These are phyloP conservation scores for Mesorhabditis spiculigera DNA, from an alignment of 2,888 invertebrate species.

Conservation along the genomic window DNA sequence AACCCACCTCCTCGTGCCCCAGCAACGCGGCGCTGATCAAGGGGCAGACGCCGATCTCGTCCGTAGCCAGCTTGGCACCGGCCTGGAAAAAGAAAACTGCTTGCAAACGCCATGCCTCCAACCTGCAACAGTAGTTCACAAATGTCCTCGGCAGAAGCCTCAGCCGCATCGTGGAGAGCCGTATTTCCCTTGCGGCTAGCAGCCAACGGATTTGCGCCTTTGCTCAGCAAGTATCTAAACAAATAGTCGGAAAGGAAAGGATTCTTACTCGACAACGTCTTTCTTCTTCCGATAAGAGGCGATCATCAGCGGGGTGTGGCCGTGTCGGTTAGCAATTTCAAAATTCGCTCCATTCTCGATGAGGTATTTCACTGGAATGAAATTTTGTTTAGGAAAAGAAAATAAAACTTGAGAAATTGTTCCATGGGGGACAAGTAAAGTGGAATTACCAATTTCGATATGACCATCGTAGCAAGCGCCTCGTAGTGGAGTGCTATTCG, in stretches of 20 bases:
- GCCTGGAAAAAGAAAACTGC: conserved; percentile 59
- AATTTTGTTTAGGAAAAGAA: not conserved
- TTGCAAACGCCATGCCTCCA: not conserved
- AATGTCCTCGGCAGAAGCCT: conserved; percentile 88
- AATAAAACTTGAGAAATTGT: not conserved
- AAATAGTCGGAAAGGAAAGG: not conserved
- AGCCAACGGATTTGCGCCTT: conserved; percentile 21
- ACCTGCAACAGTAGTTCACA: conserved; percentile 77
- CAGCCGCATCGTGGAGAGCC: conserved; percentile 94
- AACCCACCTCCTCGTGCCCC: conserved; percentile 59
- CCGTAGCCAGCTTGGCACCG: conserved; percentile 81
- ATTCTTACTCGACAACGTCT: conserved; percentile 13
- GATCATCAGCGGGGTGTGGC: conserved; percentile 94
- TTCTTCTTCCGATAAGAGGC: conserved; percentile 67
- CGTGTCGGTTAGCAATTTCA: conserved; percentile 82
- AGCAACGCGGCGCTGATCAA: conserved; percentile 83
- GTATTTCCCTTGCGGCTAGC: conserved; percentile 69
- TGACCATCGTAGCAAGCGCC: conserved; percentile 97
- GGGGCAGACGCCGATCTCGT: conserved; percentile 78
- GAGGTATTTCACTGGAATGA: conserved; percentile 72
- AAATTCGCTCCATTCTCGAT: conserved; percentile 89
- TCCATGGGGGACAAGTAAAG: not conserved
- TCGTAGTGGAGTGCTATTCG: conserved; percentile 87
- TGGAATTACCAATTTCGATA: conserved; percentile 72
- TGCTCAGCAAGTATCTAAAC: conserved; percentile 14